These are phyloP conservation scores for Bombylius discolor DNA, from an alignment of 2,888 invertebrate genomes.

Conservation along the genomic window DNA sequence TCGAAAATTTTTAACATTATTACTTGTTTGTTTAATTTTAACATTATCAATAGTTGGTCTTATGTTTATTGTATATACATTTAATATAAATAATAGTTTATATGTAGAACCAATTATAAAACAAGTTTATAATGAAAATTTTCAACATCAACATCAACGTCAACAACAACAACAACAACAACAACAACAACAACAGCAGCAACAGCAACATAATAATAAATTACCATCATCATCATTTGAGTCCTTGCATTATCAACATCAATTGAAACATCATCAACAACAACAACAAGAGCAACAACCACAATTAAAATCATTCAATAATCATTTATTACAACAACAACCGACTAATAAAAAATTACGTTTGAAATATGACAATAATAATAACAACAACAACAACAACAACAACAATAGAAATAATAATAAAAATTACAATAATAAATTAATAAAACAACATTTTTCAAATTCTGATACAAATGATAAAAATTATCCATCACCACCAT, in stretches of 20 bases:
- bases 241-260: background rate
- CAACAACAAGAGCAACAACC: background rate
- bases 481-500: background rate
- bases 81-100: conserved; percentile 13
- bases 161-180: background rate
- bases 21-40: conserved; percentile 17
- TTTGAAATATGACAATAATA: background rate
- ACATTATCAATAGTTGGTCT: conserved; percentile 18
- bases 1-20: conserved; percentile 17
- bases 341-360: background rate
- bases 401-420: background rate
- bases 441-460: too few species aligned
- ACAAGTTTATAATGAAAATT: background rate
- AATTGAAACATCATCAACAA: background rate
- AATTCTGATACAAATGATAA: background rate
- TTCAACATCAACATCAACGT: conserved; percentile 1
- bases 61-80: conserved; percentile 16
- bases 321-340: background rate
- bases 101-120: conserved; percentile 8
- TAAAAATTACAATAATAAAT: too few species aligned
- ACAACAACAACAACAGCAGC: background rate
- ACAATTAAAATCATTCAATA: background rate
- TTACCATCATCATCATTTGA: background rate
- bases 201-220: background rate
- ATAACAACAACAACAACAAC: conserved; percentile 3